Evolutionary conservation across 2,113 vertebrate genomes (phyloP).

Genomic region (Trogon surrucura): DNA sequence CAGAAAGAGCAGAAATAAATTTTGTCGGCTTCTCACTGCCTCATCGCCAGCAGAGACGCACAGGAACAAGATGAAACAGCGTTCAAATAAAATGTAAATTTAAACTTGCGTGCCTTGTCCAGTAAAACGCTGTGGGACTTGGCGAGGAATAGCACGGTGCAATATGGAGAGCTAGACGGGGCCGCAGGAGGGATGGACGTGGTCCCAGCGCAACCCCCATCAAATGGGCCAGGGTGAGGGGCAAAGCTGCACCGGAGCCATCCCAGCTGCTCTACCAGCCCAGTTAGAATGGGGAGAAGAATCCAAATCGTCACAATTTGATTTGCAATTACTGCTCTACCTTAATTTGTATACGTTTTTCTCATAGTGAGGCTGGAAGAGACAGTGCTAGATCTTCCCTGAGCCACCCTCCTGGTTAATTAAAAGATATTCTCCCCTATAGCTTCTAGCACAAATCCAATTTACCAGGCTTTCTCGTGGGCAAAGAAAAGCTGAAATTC

Average conservation of each 20-base stretch:
- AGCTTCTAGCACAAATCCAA: constrained; percentile 49
- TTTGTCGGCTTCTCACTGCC: constrained; percentile 27
- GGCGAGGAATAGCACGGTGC: not conserved
- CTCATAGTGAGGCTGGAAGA: not conserved
- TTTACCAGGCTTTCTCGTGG: constrained; percentile 57
- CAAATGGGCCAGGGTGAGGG: not conserved
- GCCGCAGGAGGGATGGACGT: not conserved
- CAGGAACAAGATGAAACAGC: constrained; percentile 51
- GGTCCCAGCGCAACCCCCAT: not conserved
- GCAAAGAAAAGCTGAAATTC: constrained; percentile 59
- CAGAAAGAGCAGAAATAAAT: constrained; percentile 56
- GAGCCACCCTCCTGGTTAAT: constrained; percentile 54
- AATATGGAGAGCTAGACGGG: not conserved
- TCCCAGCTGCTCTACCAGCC: not conserved
- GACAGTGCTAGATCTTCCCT: not conserved
- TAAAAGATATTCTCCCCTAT: constrained; percentile 50
- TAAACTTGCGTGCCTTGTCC: not conserved
- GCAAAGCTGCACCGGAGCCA: rapidly evolving
- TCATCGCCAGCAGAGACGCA: constrained; percentile 32
- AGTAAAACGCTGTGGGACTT: constrained; percentile 3
- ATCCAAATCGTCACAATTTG: rapidly evolving
- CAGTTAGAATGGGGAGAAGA: not conserved
- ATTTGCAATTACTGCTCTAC: not conserved
- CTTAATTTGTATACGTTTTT: not conserved
- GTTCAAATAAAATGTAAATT: constrained; percentile 66